Conservation (phyloP, 2,888 invertebrate species). For the Augiades crinisus region DNA sequence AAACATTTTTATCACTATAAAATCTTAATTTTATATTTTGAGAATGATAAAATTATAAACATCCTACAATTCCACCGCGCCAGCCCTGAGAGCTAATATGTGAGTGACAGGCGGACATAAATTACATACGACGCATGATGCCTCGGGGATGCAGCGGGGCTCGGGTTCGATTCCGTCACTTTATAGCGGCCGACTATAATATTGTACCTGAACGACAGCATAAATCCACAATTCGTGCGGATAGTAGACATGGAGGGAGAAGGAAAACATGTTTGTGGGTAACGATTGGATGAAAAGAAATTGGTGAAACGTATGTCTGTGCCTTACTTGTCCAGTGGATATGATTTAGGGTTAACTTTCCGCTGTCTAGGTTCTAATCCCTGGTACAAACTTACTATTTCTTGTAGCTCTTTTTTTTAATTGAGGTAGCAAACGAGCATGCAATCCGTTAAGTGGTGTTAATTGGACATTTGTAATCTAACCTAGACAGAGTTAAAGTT, state of each 20-base stretch:
- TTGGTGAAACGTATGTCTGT: background rate
- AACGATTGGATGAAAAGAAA: background rate
- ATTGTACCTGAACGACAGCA: conserved; percentile 26
- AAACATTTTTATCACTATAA: too few species aligned
- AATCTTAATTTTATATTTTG: too few species aligned
- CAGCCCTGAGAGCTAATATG: conserved; percentile 74
- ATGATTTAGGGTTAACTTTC: too few species aligned
- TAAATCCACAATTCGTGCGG: conserved; percentile 16
- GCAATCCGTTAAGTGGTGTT: too few species aligned
- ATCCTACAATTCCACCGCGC: too few species aligned
- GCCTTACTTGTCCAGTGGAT: background rate
- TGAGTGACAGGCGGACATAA: conserved; percentile 73
- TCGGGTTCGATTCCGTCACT: conserved; percentile 57
- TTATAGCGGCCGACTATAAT: conserved; percentile 40
- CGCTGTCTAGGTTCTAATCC: too few species aligned
- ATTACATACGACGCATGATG: conserved; percentile 66
- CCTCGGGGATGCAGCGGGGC: conserved; percentile 36
- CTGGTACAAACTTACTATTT: too few species aligned
- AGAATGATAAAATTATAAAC: too few species aligned
- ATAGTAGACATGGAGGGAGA: background rate
- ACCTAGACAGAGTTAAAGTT: too few species aligned
- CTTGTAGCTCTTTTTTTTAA: too few species aligned
- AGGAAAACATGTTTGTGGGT: background rate
- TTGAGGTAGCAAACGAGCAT: too few species aligned
- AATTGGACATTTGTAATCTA: too few species aligned